Percentiles rank a stretch among this genome's conserved stretches.
Conservation (phyloP, 2,888 invertebrate species). For the Eurois occulta region DNA sequence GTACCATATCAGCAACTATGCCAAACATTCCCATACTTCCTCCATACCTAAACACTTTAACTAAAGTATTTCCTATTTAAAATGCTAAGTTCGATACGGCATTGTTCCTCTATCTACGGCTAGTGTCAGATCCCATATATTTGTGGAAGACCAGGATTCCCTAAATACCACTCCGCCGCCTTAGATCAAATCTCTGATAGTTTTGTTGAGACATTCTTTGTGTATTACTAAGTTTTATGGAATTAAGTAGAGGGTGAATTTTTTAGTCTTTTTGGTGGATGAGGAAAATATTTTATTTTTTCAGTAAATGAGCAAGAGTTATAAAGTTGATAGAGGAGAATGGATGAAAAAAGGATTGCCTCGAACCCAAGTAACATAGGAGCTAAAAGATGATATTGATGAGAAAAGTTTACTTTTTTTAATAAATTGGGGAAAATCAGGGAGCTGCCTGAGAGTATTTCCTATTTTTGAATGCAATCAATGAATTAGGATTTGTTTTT, state of each 20-base stretch:
- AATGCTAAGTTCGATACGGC: constrained; percentile 56
- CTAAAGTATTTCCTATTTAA: constrained; percentile 60
- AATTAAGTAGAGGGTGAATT: constrained; percentile 29
- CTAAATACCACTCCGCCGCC: constrained; percentile 55
- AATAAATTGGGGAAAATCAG: neutral
- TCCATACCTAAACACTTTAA: constrained; percentile 16
- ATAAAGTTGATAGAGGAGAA: neutral
- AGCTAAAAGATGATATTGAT: neutral
- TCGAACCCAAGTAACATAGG: neutral
- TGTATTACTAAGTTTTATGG: constrained; percentile 29
- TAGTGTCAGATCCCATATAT: constrained; percentile 61
- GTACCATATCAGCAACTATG: constrained; percentile 13
- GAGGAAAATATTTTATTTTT: neutral
- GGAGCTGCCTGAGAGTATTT: neutral
- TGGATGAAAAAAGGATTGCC: neutral
- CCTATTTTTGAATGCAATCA: neutral
- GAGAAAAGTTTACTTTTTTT: neutral
- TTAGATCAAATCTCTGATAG: constrained; percentile 64
- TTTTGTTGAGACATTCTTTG: constrained; percentile 61
- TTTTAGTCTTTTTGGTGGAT: neutral
- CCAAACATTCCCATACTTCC: constrained; percentile 9
- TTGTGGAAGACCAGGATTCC: constrained; percentile 61
- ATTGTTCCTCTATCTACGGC: constrained; percentile 58
- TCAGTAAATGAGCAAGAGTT: neutral
- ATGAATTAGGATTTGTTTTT: neutral